Conservation (phyloP, 1,140 invertebrate genomes). For the Holcopasites calliopsidis region DNA sequence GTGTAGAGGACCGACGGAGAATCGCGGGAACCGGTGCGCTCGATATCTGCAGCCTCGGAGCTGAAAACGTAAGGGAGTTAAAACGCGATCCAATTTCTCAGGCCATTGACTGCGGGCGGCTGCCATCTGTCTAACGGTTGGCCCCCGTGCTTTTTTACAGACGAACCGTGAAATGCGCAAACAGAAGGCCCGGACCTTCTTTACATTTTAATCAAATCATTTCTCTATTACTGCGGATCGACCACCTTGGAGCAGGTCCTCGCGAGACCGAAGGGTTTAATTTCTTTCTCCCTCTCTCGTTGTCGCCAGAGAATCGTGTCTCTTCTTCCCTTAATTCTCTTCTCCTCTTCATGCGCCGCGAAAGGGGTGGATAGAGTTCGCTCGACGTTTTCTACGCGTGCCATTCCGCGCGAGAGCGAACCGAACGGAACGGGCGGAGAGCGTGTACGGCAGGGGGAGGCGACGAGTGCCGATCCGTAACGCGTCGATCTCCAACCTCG, state of each 20-base stretch:
- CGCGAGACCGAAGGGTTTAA: slow-evolving; percentile 70
- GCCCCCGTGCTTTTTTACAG: slow-evolving; percentile 77
- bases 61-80: slow-evolving; percentile 79
- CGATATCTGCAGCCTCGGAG: slow-evolving; percentile 51
- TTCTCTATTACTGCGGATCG: slow-evolving; percentile 75
- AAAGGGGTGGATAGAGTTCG: neutral
- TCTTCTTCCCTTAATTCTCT: slow-evolving; percentile 23
- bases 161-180: slow-evolving; percentile 80
- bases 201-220: slow-evolving; percentile 81
- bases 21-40: slow-evolving; percentile 5
- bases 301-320: neutral
- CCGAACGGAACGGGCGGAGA: neutral
- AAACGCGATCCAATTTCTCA: slow-evolving; percentile 81
- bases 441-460: slow-evolving; percentile 32
- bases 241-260: slow-evolving; percentile 54
- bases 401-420: neutral
- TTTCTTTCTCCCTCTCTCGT: slow-evolving; percentile 38
- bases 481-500: slow-evolving; percentile 47
- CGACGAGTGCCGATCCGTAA: slow-evolving; percentile 47
- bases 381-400: neutral
- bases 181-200: slow-evolving; percentile 76
- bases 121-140: slow-evolving; percentile 79
- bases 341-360: neutral
- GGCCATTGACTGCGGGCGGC: slow-evolving; percentile 79
- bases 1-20: neutral